Base-by-base conservation (phyloP, 2,888 invertebrate genomes). In the Liodrosophila aerea region DNA sequence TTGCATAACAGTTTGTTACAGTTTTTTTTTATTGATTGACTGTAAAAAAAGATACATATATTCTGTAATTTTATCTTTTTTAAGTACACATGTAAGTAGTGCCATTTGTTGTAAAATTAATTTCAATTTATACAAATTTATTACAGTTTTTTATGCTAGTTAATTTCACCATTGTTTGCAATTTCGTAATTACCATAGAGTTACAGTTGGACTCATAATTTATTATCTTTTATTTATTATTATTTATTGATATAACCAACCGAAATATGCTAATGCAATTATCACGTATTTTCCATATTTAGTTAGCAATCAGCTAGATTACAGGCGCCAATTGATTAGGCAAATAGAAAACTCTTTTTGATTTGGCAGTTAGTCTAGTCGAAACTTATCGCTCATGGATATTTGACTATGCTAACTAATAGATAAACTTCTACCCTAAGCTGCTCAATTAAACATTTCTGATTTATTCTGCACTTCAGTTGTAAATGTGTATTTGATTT, bases 201-300 rank as follows among this genome's bases (percentile, higher is more conserved):
- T 39, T 18, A 16, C 18, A 43, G 50, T 33, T 39, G 1, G 43
- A 8, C 44, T 29, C 47, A 51, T 63, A 47, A 39, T 34, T 49
- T 29, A 27, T 15, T 39, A 47, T 58, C 49, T 15, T 33, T 31
- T 31, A 11, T 15, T n/a, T 29, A 52, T 37, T 33, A 39, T 45
- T 18, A 30, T 44, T 30, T 36, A 54, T 22, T 52, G 12, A 47
- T 37, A 49, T 41, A 37, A 37, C 9, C 18, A 30, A 31, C 41
- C 22, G 45, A 12, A 46, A 30, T 33, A 9, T 22, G 46, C 40
- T 68, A 68, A 68, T 68, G 64, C 43, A 58, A 50, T 58, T 58
- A 47, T 46, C 12, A 31, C 11, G 13, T 56, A 22, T 47, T 16
- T 37, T 2, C 16, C 8, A n/a, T 43, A 45, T 46, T 56, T 43